These are phyloP conservation scores for Pseudocheirus occidentalis DNA, from an alignment of 2,797 vertebrate genomes.

Conservation along the genomic window DNA sequence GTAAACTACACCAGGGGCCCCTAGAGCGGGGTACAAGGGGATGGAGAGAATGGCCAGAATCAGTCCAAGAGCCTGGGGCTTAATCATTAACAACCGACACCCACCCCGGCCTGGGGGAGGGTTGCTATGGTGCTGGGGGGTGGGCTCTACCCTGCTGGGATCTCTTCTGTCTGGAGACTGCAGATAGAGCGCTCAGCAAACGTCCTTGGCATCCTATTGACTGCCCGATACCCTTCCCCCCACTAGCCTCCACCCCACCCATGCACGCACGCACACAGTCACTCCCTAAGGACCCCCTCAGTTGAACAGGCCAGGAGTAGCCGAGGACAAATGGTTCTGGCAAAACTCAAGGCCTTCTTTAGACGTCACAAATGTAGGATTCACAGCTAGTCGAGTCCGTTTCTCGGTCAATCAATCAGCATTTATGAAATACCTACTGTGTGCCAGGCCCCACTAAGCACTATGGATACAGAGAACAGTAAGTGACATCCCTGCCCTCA, in stretches of 20 bases:
- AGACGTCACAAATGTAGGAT: background rate
- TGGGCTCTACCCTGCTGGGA: no score
- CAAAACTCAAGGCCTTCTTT: conserved; percentile 20
- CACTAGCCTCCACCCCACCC: no score
- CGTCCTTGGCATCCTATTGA: no score
- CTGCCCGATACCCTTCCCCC: no score
- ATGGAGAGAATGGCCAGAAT: background rate
- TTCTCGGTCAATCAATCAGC: background rate
- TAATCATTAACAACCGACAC: conserved; percentile 11
- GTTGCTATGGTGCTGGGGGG: background rate
- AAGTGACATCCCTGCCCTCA: background rate
- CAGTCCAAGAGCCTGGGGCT: background rate
- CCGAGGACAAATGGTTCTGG: background rate
- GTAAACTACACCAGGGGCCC: no score
- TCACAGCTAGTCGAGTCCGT: background rate
- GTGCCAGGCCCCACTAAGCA: no score
- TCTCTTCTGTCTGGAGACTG: no score
- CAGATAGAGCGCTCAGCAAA: no score
- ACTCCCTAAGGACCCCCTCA: background rate
- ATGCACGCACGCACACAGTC: no score
- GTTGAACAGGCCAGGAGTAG: background rate
- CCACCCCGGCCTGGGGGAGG: background rate
- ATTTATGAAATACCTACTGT: background rate
- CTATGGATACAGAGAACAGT: no score
- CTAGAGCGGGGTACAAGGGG: no score